These are phyloP conservation scores for Crocuta crocuta DNA, from an alignment of 2,113 vertebrate species.

Conservation along the genomic window DNA sequence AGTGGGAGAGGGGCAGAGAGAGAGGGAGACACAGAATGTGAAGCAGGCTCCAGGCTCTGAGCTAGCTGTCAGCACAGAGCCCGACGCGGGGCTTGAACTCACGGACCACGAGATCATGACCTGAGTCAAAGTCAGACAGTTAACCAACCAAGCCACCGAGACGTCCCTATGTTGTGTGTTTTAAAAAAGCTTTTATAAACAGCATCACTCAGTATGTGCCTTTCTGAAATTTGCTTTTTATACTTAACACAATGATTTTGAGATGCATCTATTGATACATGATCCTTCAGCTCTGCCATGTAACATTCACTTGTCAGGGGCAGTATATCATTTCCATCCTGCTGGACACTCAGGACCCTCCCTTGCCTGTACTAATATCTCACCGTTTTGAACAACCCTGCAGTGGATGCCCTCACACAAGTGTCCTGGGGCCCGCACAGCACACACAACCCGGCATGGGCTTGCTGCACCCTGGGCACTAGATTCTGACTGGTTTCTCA, in stretches of 20 bases:
- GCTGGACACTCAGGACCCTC: background rate
- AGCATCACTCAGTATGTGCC: background rate
- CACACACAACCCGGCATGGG: too few species aligned
- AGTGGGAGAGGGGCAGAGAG: too few species aligned
- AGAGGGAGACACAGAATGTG: too few species aligned
- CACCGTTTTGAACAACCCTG: background rate
- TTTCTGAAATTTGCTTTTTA: background rate
- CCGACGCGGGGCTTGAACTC: too few species aligned
- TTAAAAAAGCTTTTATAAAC: background rate
- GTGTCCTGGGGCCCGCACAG: accelerated
- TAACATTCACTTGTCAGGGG: background rate
- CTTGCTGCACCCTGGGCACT: background rate
- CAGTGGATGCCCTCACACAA: background rate
- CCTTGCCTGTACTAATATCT: background rate
- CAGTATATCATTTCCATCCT: background rate
- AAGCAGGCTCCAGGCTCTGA: too few species aligned
- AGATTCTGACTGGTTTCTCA: background rate
- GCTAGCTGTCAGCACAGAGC: too few species aligned
- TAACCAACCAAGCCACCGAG: too few species aligned
- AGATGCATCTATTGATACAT: background rate
- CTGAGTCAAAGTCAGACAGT: too few species aligned
- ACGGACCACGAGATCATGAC: too few species aligned
- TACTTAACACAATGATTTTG: background rate
- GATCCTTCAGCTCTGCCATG: background rate
- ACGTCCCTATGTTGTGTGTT: too few species aligned